Evolutionary conservation across 2,797 vertebrate species (phyloP), one percentile per base, ranked within the genome.

Genomic region (Paratrypauchen microcephalus): DNA sequence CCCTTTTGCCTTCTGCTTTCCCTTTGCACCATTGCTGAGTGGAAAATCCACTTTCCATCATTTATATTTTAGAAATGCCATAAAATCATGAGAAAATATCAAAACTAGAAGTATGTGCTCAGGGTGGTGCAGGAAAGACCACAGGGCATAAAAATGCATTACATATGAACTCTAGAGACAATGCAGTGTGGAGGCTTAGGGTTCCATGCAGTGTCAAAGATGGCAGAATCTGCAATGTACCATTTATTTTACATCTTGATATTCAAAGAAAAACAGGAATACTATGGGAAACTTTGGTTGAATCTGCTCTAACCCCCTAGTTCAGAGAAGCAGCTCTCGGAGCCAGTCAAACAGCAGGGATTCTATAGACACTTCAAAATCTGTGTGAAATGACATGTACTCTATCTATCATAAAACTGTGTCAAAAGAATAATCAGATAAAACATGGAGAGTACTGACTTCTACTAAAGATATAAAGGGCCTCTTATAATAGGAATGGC

Each of bases 1-100:
- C 41, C 16, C 16, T 41, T 65, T 58, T 62, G 79, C 58, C 52
- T 55, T 69, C 75, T 59, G n/a, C 57, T 54, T 73, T 50, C 54
- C 68, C 0, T 0, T 60, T 26, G 13, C 65, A 65, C 61, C 23
- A 47, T 71, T 0, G 3, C 58, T 74, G 57, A 59, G 68, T 50
- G 79, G 72, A 57, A 75, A 55, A 77, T 75, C 60, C 66, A 80
- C 74, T 61, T 59, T 32, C 28, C 70, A 62, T 12, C 65, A 23
- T 80, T 45, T 69, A 73, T 59, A 47, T 39, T 66, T 48, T 26
- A 71, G 58, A 65, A 71, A 79, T 77, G 61, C 75, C 65, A 70
- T 32, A 12, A 39, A 73, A 65, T 63, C 50, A 73, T 69, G 60
- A 70, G 24, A 73, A 66, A 39, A 68, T 64, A 78, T 75, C 61